Evolutionary conservation across 2,113 vertebrate genomes (phyloP), one percentile per base, ranked within the genome.

Genomic region (Gopherus flavomarginatus): DNA sequence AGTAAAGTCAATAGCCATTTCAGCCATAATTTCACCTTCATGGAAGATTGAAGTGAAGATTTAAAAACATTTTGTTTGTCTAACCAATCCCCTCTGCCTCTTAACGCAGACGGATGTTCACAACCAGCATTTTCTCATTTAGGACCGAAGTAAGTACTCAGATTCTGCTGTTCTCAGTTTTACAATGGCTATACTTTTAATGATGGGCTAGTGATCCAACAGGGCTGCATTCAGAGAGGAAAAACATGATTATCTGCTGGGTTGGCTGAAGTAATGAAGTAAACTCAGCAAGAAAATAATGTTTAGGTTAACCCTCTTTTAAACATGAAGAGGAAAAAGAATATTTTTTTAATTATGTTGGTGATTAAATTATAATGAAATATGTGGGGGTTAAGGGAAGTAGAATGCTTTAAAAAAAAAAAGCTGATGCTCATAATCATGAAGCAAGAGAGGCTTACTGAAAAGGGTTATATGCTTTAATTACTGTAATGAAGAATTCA

Each of bases 1-100:
- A 94, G 57, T 85, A 38, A 31, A 94, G 97, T 98, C 97, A 84
- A 87, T 96, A 96, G 89, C 53, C 21, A 72, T 95, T 95, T 93
- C 83, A 95, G 38, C 57, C 1, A 2, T 90, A 29, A 72, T 94
- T 57, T 19, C 72, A 54, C 78, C 96, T 92, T 88, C 8, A 47
- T 26, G 3, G 38, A 93, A 91, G 54, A 47, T 29, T 77, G 87
- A 85, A 65, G 56, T 88, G 24, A n/a, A 94, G 52, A 4, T 83
- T 35, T 83, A 90, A 79, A 78, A 75, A 53, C 12, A 80, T 54
- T 87, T 65, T 82, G 5, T 92, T 85, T 78, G 8, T 86, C 19
- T 35, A 44, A 2, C 47, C 53, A 49, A 87, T 31, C 5, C 56
- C 13, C 47, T 31, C 1, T 85, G 38, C 88, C 88, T 93, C 81